Evolutionary conservation across 2,797 vertebrate species (phyloP).

Genomic region (Diglossa cyanea): DNA sequence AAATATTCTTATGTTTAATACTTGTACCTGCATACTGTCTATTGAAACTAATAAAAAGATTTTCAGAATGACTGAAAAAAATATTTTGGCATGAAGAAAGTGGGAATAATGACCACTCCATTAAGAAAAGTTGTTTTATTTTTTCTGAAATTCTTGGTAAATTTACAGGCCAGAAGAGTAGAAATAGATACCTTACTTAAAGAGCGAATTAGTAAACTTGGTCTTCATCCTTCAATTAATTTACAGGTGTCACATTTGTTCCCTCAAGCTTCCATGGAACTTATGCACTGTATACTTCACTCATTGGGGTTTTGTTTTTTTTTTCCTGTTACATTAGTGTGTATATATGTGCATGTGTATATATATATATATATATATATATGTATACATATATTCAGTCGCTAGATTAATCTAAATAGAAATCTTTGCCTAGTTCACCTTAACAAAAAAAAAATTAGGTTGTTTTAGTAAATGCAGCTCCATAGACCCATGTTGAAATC

Average conservation of each 20-base stretch:
- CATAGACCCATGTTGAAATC: not conserved
- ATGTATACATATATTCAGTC: not conserved
- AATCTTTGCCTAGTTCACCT: not conserved
- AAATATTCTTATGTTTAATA: not conserved
- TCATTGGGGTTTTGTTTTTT: rapidly evolving
- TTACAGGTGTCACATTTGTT: not conserved
- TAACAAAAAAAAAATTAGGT: not conserved
- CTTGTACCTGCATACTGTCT: not conserved
- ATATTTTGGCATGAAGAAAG: not conserved
- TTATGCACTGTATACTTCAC: not conserved
- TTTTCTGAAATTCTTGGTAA: not conserved
- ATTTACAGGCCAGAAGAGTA: not conserved
- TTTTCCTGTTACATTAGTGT: not conserved
- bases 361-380: no score
- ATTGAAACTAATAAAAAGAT: not conserved
- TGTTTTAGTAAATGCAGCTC: not conserved
- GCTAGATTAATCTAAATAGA: not conserved
- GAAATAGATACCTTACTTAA: not conserved
- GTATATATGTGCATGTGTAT: no score
- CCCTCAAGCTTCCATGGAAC: not conserved
- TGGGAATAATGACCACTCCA: not conserved
- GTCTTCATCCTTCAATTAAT: not conserved
- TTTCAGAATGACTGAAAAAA: not conserved
- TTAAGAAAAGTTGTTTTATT: not conserved
- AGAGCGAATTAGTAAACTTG: not conserved